Percentiles rank a stretch among this genome's conserved stretches.
Conservation (phyloP, 2,113 vertebrate genomes). For the Labeo catla region DNA sequence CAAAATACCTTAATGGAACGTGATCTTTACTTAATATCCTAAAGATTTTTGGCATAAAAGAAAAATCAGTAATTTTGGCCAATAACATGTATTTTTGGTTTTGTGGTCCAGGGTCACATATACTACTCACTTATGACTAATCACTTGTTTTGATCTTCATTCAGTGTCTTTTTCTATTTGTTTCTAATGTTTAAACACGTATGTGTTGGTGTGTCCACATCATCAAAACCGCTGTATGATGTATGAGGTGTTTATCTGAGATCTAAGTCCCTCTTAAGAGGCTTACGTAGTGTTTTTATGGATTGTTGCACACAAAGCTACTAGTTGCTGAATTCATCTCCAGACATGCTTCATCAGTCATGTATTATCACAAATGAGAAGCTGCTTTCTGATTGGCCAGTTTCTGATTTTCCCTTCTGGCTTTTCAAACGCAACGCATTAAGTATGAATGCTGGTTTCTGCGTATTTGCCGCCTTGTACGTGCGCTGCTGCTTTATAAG, state of each 20-base stretch:
- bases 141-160: background rate
- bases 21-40: no score
- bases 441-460: constrained; percentile 23
- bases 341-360: constrained; percentile 37
- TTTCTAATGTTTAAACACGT: background rate
- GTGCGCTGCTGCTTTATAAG: background rate
- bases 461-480: background rate
- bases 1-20: no score
- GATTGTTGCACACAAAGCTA: constrained; percentile 16
- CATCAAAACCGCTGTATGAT: background rate
- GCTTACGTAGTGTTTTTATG: constrained; percentile 39
- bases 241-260: background rate
- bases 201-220: background rate
- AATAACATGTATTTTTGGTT: no score
- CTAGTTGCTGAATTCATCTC: constrained; percentile 29
- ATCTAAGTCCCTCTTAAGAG: constrained; percentile 37
- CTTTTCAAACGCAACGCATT: constrained; percentile 2
- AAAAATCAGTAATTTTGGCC: no score
- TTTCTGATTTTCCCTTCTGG: background rate
- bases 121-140: background rate
- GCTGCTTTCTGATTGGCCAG: background rate
- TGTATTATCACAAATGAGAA: constrained; percentile 16
- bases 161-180: background rate
- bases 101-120: no score
- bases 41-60: no score